These are phyloP conservation scores for Natrix natrix DNA, from an alignment of 2,797 vertebrate genomes.

Conservation along the genomic window DNA sequence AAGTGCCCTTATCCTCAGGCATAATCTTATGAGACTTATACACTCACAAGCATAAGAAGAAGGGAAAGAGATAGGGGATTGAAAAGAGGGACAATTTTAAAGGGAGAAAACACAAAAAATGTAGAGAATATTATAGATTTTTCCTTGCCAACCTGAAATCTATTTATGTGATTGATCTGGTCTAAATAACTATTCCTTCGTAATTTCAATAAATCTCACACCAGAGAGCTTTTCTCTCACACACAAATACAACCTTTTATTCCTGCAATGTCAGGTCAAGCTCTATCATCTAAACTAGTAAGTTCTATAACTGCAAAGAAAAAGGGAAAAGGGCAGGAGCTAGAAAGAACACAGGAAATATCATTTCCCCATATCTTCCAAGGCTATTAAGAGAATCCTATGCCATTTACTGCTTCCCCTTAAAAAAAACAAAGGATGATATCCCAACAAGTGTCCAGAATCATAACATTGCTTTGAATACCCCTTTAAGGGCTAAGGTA, in stretches of 20 bases:
- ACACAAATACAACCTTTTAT: not conserved
- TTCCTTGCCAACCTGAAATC: not conserved
- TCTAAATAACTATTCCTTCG: not conserved
- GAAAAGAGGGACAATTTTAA: not conserved
- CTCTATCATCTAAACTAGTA: constrained; percentile 16
- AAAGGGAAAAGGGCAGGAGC: not conserved
- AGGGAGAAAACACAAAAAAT: not conserved
- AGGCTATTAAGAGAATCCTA: not conserved
- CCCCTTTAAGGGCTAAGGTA: constrained; percentile 29
- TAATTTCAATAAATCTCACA: not conserved
- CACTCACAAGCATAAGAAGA: not conserved
- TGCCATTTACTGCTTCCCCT: not conserved
- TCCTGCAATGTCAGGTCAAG: constrained; percentile 25
- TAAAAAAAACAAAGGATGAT: not conserved
- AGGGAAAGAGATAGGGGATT: not conserved
- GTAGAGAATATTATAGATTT: not conserved
- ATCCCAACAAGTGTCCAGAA: not conserved
- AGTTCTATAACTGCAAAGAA: constrained; percentile 1
- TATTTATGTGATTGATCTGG: not conserved
- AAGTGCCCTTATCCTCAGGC: not conserved
- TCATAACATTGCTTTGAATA: not conserved
- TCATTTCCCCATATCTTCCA: not conserved
- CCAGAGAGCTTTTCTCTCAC: not conserved
- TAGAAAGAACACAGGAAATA: not conserved
- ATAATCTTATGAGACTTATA: not conserved